A percentile compares a stretch with the other conserved stretches of the same genome.
Evolutionary conservation across 2,113 vertebrate species (phyloP).

Genomic region (Tricholaema leucomelas): DNA sequence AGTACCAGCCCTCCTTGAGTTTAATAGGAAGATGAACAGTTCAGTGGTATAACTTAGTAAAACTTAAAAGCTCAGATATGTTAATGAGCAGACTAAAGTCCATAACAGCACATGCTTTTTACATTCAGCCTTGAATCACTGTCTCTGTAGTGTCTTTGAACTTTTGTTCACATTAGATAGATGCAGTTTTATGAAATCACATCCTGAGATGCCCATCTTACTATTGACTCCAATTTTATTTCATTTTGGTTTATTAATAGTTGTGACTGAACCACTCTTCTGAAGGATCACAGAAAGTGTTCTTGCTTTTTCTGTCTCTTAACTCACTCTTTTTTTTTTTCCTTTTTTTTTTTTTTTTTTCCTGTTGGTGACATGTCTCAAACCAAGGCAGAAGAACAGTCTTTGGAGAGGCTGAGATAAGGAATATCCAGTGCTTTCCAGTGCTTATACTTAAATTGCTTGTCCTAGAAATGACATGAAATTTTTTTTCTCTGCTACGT

Average conservation of each 20-base stretch:
- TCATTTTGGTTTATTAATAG: neutral
- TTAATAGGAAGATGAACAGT: neutral
- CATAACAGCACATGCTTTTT: neutral
- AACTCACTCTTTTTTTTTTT: accelerated
- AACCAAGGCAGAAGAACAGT: neutral
- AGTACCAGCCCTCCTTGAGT: neutral
- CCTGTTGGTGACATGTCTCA: neutral
- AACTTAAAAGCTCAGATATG: neutral
- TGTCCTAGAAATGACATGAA: neutral
- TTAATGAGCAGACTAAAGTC: neutral
- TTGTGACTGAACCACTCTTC: neutral
- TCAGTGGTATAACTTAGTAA: neutral
- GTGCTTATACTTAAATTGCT: neutral
- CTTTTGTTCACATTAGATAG: neutral
- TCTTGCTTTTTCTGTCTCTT: neutral
- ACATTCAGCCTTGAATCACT: neutral
- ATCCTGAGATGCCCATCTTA: neutral
- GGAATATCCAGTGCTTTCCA: neutral
- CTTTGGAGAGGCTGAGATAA: neutral
- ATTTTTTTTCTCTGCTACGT: neutral
- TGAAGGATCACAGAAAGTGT: neutral
- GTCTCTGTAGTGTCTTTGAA: neutral
- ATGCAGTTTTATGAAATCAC: neutral
- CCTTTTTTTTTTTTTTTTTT: neutral
- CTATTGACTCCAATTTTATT: neutral